Conservation (phyloP, 2,797 vertebrate genomes). For the Masticophis lateralis region DNA sequence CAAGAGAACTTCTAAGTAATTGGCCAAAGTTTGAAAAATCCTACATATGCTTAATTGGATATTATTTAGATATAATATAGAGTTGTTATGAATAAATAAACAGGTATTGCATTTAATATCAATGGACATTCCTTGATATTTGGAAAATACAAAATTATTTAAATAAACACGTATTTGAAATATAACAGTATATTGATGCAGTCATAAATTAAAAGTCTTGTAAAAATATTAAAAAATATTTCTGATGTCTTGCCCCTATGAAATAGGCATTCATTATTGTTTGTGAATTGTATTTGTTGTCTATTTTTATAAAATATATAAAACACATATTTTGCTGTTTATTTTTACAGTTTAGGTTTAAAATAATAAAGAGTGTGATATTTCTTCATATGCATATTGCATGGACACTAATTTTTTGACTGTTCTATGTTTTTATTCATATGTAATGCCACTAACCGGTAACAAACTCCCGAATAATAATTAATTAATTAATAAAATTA, state of each 20-base stretch:
- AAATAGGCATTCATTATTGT: slow-evolving; percentile 39
- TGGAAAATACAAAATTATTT: slow-evolving; percentile 20
- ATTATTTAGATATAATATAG: not conserved
- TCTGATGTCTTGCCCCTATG: not conserved
- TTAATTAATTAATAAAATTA: not conserved
- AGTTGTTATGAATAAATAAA: not conserved
- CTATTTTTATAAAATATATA: slow-evolving; percentile 47
- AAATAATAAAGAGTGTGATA: slow-evolving; percentile 56
- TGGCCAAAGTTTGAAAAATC: not conserved
- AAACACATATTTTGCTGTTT: slow-evolving; percentile 23
- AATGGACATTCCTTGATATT: slow-evolving; percentile 6
- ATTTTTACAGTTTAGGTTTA: slow-evolving; percentile 47
- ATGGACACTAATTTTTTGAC: slow-evolving; percentile 46
- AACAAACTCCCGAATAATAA: slow-evolving; percentile 18
- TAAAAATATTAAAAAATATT: slow-evolving; percentile 3
- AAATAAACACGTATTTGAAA: slow-evolving; percentile 11
- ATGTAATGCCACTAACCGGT: slow-evolving; percentile 29
- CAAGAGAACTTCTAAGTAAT: not conserved
- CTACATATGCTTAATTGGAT: not conserved
- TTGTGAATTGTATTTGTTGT: slow-evolving; percentile 28
- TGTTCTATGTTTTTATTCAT: slow-evolving; percentile 33
- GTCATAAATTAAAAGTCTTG: slow-evolving; percentile 21
- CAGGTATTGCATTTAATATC: not conserved
- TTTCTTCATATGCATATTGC: slow-evolving; percentile 33
- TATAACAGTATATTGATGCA: slow-evolving; percentile 37